phyloP scores from a whole-genome alignment of 2,797 vertebrate species.

The Apogon talboti region DNA sequence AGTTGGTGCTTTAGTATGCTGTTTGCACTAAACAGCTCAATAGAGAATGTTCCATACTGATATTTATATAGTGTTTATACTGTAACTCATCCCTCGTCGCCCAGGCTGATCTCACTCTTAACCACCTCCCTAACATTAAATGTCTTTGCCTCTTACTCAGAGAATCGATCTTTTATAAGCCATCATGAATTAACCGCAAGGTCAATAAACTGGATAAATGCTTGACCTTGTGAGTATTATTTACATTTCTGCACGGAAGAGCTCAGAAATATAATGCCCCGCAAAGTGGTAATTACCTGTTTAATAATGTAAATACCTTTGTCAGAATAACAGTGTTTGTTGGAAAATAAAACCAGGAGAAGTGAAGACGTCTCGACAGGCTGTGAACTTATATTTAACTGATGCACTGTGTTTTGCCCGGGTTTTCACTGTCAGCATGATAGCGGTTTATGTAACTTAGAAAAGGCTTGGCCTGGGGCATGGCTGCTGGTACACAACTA shows the following conservation, averaged over 20 bases:
- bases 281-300: not conserved
- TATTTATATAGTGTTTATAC: not conserved
- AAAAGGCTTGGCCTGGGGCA: constrained; percentile 47
- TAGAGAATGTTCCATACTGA: constrained; percentile 12
- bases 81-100: constrained; percentile 10
- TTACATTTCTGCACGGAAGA: not conserved
- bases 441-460: constrained; percentile 50
- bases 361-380: not conserved
- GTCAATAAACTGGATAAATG: constrained; percentile 11
- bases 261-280: not conserved
- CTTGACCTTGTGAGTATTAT: constrained; percentile 10
- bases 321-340: no score
- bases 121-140: constrained; percentile 21
- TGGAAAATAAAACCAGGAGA: not conserved
- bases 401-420: constrained; percentile 11
- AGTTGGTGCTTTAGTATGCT: no score
- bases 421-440: constrained; percentile 38
- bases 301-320: not conserved
- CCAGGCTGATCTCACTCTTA: constrained; percentile 5
- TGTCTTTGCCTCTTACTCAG: constrained; percentile 16
- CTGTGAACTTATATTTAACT: constrained; percentile 1
- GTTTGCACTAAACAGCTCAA: constrained; percentile 13
- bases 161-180: constrained; percentile 33
- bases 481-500: constrained; percentile 59
- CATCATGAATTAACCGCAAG: constrained; percentile 15